phyloP scores from a whole-genome alignment of 1,140 invertebrate species.

The Ooceraea biroi region DNA sequence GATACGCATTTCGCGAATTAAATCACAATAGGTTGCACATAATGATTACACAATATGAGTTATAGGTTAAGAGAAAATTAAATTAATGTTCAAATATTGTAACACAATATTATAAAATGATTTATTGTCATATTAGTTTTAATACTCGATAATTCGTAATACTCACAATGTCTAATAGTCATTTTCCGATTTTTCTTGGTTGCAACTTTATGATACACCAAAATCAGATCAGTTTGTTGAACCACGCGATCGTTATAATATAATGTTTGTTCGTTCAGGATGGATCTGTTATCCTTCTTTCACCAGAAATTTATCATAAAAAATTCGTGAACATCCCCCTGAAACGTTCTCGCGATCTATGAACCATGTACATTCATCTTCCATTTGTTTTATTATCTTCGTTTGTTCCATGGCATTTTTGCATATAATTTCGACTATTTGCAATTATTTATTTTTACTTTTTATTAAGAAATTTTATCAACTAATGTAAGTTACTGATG shows the following conservation, averaged over 20 bases:
- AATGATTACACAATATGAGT: not conserved
- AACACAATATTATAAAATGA: not conserved
- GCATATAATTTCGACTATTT: too few species aligned
- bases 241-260: too few species aligned
- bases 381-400: conserved; percentile 65
- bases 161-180: conserved; percentile 39
- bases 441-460: too few species aligned
- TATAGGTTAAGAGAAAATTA: not conserved
- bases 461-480: too few species aligned
- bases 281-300: conserved; percentile 27
- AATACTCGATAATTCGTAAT: not conserved
- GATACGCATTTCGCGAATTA: too few species aligned
- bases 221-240: conserved; percentile 9
- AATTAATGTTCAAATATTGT: not conserved
- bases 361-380: conserved; percentile 39
- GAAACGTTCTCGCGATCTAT: conserved; percentile 46
- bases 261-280: not conserved
- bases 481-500: too few species aligned
- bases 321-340: conserved; percentile 56
- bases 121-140: conserved; percentile 5
- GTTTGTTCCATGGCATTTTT: conserved; percentile 60
- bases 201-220: conserved; percentile 13
- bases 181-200: conserved; percentile 15
- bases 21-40: too few species aligned
- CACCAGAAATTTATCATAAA: conserved; percentile 66